Evolutionary conservation across 2,113 vertebrate species (phyloP).

Genomic region (Lepisosteus osseus): DNA sequence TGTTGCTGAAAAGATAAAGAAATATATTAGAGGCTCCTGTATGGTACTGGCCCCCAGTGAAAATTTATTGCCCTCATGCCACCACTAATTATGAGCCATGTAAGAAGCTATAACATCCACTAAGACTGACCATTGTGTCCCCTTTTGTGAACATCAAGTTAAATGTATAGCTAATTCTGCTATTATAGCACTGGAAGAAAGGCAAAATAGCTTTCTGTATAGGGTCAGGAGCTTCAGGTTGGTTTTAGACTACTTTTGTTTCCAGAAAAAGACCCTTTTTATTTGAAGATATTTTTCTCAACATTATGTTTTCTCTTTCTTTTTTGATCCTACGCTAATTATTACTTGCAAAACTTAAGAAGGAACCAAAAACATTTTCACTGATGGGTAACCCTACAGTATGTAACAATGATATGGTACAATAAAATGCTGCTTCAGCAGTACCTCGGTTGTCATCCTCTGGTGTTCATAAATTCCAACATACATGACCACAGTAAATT

Average conservation of each 20-base stretch:
- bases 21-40: conserved; percentile 62
- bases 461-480: too few species aligned
- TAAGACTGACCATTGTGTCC: conserved; percentile 48
- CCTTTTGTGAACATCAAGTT: conserved; percentile 44
- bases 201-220: neutral
- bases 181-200: conserved; percentile 35
- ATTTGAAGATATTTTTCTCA: too few species aligned
- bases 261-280: too few species aligned
- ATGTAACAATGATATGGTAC: too few species aligned
- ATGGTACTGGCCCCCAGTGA: conserved; percentile 51
- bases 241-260: conserved; percentile 15
- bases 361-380: neutral
- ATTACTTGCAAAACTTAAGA: neutral
- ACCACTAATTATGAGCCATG: conserved; percentile 52
- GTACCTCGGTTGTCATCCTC: too few species aligned
- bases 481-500: too few species aligned
- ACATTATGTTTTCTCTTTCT: too few species aligned
- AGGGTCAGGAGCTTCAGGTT: neutral
- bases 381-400: too few species aligned
- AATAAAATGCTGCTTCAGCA: too few species aligned
- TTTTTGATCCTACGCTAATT: too few species aligned
- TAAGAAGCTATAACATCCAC: conserved; percentile 45
- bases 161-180: conserved; percentile 40
- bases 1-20: conserved; percentile 68
- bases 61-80: conserved; percentile 60